Conservation (phyloP, 2,113 vertebrate species). For the Balaenoptera acutorostrata region DNA sequence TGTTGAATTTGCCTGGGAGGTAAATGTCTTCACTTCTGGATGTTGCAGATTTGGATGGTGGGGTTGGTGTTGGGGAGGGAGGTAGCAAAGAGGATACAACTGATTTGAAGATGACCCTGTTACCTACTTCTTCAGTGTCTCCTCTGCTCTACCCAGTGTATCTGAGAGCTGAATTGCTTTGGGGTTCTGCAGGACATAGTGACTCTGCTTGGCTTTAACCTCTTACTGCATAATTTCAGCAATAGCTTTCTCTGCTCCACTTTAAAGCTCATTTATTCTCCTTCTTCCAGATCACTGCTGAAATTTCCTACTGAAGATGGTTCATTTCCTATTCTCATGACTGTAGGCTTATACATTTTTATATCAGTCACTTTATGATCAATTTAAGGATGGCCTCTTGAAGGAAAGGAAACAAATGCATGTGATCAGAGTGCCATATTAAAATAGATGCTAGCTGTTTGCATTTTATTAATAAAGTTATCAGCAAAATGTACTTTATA, state of each 20-base stretch:
- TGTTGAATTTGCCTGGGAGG: not conserved
- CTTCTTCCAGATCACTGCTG: not conserved
- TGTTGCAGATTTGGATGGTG: not conserved
- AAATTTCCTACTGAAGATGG: not conserved
- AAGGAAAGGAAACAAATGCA: not conserved
- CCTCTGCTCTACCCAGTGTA: not conserved
- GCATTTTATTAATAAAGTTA: not conserved
- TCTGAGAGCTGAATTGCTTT: not conserved
- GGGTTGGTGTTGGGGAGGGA: fast-evolving
- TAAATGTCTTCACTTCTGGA: not conserved
- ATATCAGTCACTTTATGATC: not conserved
- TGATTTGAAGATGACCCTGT: not conserved
- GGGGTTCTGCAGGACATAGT: not conserved
- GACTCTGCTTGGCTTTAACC: not conserved
- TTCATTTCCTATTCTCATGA: not conserved
- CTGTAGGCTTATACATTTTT: not conserved
- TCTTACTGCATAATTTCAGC: not conserved
- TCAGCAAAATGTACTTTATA: not conserved
- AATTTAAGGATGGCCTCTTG: not conserved
- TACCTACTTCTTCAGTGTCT: not conserved
- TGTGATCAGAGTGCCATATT: not conserved
- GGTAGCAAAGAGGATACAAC: not conserved
- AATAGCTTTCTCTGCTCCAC: not conserved
- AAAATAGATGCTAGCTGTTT: not conserved
- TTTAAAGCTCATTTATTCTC: not conserved